phyloP scores from a whole-genome alignment of 1,140 invertebrate species.

The Leptinotarsa defecta region DNA sequence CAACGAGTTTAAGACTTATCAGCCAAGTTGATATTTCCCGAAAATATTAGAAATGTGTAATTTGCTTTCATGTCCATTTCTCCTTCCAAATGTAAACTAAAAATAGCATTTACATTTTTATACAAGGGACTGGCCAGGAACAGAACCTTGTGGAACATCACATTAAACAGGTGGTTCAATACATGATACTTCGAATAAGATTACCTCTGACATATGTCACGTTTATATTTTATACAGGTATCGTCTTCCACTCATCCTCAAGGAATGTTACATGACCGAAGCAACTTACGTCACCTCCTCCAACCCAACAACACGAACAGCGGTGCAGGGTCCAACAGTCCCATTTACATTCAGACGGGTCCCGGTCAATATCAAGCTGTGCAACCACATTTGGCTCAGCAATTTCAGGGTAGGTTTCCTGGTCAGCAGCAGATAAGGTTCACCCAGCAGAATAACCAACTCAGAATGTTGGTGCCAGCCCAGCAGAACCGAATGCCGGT shows the following conservation, averaged over 20 bases:
- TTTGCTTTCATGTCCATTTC: too few species aligned
- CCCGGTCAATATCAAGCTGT: slow-evolving; percentile 54
- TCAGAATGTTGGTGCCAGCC: slow-evolving; percentile 34
- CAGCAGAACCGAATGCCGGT: slow-evolving; percentile 38
- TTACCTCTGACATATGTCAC: not conserved
- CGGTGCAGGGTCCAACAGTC: slow-evolving; percentile 34
- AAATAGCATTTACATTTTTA: too few species aligned
- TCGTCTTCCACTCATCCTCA: slow-evolving; percentile 56
- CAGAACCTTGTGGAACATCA: not conserved
- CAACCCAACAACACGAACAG: slow-evolving; percentile 43
- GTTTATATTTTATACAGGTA: slow-evolving; percentile 38
- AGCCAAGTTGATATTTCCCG: too few species aligned
- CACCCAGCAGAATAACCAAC: slow-evolving; percentile 32
- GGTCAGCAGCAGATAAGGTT: slow-evolving; percentile 38
- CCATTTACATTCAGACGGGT: slow-evolving; percentile 54
- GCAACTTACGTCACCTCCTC: slow-evolving; percentile 50
- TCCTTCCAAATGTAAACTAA: too few species aligned
- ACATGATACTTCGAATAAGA: not conserved
- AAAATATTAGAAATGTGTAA: too few species aligned
- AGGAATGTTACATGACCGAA: slow-evolving; percentile 51
- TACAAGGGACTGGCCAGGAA: too few species aligned
- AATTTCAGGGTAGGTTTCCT: slow-evolving; percentile 50
- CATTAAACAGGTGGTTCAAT: not conserved
- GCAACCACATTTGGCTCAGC: slow-evolving; percentile 50
- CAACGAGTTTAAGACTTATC: too few species aligned